Evolutionary conservation across 1,140 invertebrate species (phyloP), one percentile per base, ranked within the genome.

Genomic region (Drosophila truncata): DNA sequence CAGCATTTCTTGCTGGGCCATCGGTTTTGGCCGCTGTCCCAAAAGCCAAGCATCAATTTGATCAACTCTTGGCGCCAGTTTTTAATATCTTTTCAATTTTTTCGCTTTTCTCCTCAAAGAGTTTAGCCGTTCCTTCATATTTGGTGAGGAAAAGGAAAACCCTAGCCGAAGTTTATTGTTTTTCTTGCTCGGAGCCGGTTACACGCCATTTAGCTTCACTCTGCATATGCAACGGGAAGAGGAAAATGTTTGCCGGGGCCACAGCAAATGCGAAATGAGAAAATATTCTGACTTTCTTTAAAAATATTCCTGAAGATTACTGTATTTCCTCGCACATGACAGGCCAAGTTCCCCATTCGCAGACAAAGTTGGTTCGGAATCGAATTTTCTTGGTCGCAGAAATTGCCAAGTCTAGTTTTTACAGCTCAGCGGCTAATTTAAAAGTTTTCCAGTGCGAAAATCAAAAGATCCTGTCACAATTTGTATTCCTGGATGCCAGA

Each of bases 21-120:
- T 65, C 25, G 67, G 59, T 65, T 70, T 90, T 90, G 85, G 84
- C 78, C 69, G 50, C 20, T 81, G 78, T 80, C 78, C 85, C 84
- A 84, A 67, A 84, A 73, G 84, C 75, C 80, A 71, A 82, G 70
- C 83, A 88, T 90, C 84, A 88, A 90, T 90, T 88, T 84, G 85
- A 88, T 88, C 81, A 90, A 72, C 77, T 88, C 66, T 84, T 73
- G 84, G 84, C 84, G 84, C 84, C 84, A 88, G 85, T 75, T 80
- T 76, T 83, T 87, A 87, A 87, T 87, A 87, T 87, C 60, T 83
- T 78, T 88, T 83, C 70, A 41, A 72, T 70, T 62, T 82, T 44
- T 54, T 50, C 16, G 2, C 9, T 57, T 49, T 50, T 50, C 31
- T 55, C 23, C 44, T 23, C 14, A 16, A 55, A 57, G 59, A 42